Evolutionary conservation across 2,888 invertebrate species (phyloP).

Genomic region (Macaria notata): DNA sequence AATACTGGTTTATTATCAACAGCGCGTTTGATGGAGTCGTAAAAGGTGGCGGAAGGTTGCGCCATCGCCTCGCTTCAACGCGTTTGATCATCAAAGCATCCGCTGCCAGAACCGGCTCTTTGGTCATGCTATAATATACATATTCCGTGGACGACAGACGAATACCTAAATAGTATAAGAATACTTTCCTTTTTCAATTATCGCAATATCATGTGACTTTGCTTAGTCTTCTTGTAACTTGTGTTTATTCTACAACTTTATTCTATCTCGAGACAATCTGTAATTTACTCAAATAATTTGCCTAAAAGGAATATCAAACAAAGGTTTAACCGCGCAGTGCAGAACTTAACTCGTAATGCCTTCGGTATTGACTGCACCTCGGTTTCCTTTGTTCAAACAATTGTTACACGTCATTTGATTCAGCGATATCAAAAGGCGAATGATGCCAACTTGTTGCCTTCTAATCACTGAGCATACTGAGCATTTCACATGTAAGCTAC

Average conservation of each 20-base stretch:
- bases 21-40: slow-evolving; percentile 28
- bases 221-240: no score
- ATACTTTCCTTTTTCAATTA: no score
- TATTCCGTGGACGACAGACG: no score
- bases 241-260: no score
- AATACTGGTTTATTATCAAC: slow-evolving; percentile 31
- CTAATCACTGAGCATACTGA: slow-evolving; percentile 8
- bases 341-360: slow-evolving; percentile 11
- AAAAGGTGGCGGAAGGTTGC: slow-evolving; percentile 23
- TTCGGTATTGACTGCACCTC: slow-evolving; percentile 15
- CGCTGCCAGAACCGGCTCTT: background rate
- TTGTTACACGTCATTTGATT: slow-evolving; percentile 11
- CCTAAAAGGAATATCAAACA: background rate
- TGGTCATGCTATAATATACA: no score
- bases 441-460: slow-evolving; percentile 30
- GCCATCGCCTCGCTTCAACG: slow-evolving; percentile 3
- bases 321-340: slow-evolving; percentile 5
- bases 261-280: no score
- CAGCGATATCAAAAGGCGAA: slow-evolving; percentile 17
- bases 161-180: no score
- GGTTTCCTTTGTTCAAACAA: slow-evolving; percentile 18
- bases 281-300: no score
- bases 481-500: background rate
- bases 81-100: slow-evolving; percentile 18
- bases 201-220: no score